Conservation (phyloP, 2,888 invertebrate species). For the Petrolisthes cinctipes region DNA sequence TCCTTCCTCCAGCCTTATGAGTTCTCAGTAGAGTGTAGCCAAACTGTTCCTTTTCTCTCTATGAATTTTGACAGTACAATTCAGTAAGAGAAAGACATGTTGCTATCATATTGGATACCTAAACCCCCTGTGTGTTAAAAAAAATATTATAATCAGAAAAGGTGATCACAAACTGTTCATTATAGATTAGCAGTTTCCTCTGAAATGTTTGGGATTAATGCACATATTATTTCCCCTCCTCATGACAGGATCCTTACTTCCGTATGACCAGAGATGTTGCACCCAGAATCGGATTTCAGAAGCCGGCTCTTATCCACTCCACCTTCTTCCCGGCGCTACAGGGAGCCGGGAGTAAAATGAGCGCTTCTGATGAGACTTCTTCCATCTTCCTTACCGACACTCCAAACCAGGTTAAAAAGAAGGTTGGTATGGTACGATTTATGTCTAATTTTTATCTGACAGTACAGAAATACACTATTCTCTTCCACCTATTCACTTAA, state of each 20-base stretch:
- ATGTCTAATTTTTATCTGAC: not conserved
- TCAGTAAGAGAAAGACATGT: no score
- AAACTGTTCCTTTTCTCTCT: no score
- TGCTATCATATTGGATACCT: no score
- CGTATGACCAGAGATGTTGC: slow-evolving; percentile 99
- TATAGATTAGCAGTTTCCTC: no score
- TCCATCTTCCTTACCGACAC: slow-evolving; percentile 96
- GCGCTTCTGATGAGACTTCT: slow-evolving; percentile 92
- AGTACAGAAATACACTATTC: not conserved
- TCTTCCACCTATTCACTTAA: no score
- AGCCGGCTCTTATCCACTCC: slow-evolving; percentile 89
- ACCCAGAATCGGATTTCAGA: slow-evolving; percentile 85
- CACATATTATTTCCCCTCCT: not conserved
- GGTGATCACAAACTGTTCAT: no score
- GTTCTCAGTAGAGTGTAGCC: no score
- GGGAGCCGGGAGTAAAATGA: slow-evolving; percentile 98
- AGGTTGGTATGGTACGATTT: slow-evolving; percentile 74
- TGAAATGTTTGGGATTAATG: no score
- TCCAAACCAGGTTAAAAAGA: slow-evolving; percentile 94
- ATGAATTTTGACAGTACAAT: no score
- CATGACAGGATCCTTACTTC: slow-evolving; percentile 92
- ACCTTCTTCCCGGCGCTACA: slow-evolving; percentile 94
- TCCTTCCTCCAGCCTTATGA: no score
- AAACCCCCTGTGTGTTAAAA: no score
- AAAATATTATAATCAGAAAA: no score